Base-by-base conservation (phyloP, 2,113 vertebrate species). In the Bubo scandiacus region DNA sequence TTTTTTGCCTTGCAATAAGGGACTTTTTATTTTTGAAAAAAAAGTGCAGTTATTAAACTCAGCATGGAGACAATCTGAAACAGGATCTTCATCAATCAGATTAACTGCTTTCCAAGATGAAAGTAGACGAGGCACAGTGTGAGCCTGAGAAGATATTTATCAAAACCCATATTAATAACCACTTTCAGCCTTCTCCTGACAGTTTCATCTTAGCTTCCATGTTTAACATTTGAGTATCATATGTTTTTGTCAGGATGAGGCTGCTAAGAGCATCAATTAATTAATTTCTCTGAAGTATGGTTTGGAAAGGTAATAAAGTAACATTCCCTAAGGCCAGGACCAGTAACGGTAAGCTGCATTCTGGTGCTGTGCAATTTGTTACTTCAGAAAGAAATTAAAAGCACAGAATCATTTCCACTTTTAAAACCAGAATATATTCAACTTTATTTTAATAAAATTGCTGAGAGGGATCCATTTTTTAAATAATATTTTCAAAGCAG, bases 1-100 rank as follows among this genome's bases (percentile, higher is more conserved):
- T 94, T 81, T 85, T 96, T 75, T 88, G 82, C 87, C 94, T 94
- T 92, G 95, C 91, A 96, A 95, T 95, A 96, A 88, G 81, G 51
- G 85, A 75, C 67, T 90, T 97, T 84, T 96, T 92, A 87, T 92
- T 90, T 93, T 85, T 84, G 20, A 10, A 26, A 61, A 25, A 96
- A 96, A 96, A 94, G 73, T 84, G 72, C 80, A 78, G 70, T 98
- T 98, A 98, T 98, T 98, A 98, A 98, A 97, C 98, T 92, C 98
- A 98, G 98, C 98, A 98, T 98, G 97, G 98, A 98, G 98, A 98
- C 98, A 98, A 98, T 99, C 98, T 98, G 98, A 98, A 98, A 98
- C 96, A 96, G 97, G 98, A 99, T 98, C 98, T 99, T 98, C 98
- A 99, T 99, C 99, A 98, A 98, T 99, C 99, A 99, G 98, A 98